Conservation (phyloP, 2,797 vertebrate species). For the Valencia hispanica region DNA sequence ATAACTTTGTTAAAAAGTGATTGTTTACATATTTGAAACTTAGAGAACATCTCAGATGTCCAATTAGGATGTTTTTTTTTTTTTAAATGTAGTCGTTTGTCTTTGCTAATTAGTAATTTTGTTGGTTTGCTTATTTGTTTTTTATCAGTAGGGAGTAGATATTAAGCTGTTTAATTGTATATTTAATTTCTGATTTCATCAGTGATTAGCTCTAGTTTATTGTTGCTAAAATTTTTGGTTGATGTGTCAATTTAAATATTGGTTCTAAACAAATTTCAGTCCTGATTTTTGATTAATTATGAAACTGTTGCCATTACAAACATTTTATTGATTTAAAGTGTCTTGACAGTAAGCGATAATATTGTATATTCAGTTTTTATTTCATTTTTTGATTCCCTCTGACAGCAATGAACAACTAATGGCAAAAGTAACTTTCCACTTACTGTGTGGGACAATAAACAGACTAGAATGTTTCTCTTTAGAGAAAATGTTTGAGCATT, state of each 20-base stretch:
- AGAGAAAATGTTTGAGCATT: background rate
- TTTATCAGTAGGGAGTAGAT: background rate
- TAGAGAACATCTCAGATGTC: too few species aligned
- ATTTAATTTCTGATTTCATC: background rate
- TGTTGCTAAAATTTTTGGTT: background rate
- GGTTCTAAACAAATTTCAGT: background rate
- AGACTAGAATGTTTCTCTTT: background rate
- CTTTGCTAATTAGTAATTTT: background rate
- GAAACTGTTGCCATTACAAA: background rate
- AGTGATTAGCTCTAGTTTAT: background rate
- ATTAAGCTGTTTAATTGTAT: background rate
- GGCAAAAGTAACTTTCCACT: background rate
- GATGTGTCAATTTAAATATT: background rate
- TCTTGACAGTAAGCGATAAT: background rate
- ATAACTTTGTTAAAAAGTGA: too few species aligned
- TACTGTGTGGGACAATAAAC: background rate
- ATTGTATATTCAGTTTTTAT: background rate
- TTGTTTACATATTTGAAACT: too few species aligned
- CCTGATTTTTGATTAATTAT: background rate
- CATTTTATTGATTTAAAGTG: background rate
- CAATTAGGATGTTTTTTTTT: too few species aligned
- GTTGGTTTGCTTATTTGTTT: background rate
- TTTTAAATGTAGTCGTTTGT: background rate
- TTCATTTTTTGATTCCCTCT: background rate
- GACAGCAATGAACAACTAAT: background rate